Percentiles rank a stretch among this genome's conserved stretches.
Conservation (phyloP, 2,797 vertebrate species). For the Pseudocheirus occidentalis region DNA sequence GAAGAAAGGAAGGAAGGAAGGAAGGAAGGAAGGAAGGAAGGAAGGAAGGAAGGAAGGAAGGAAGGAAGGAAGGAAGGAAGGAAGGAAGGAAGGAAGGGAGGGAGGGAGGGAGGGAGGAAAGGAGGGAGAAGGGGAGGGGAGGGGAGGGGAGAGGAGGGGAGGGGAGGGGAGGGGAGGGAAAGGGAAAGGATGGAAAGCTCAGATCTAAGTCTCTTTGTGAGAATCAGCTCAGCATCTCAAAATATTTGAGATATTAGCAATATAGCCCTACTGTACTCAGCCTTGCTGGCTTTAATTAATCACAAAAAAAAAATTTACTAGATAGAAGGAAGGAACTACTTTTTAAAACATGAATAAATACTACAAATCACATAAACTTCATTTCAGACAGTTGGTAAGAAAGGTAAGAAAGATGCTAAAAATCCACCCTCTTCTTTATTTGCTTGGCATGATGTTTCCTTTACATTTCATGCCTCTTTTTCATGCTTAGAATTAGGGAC, state of each 20-base stretch:
- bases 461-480: not conserved
- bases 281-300: conserved; percentile 45
- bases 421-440: not conserved
- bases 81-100: too few species aligned
- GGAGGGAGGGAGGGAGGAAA: too few species aligned
- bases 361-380: not conserved
- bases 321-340: conserved; percentile 21
- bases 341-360: conserved; percentile 67
- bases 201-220: conserved; percentile 64
- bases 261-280: conserved; percentile 52
- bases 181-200: not conserved
- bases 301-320: conserved; percentile 35
- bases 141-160: too few species aligned
- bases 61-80: too few species aligned
- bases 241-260: conserved; percentile 50
- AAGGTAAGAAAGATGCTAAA: conserved; percentile 38
- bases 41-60: too few species aligned
- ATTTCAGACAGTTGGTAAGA: conserved; percentile 4
- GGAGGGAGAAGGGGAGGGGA: too few species aligned
- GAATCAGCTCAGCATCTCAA: conserved; percentile 14
- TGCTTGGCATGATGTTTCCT: not conserved
- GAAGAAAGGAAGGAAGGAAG: not conserved
- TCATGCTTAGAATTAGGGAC: conserved; percentile 5
- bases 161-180: too few species aligned
- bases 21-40: not conserved